Evolutionary conservation across 2,113 vertebrate species (phyloP).

Genomic region (Rallus limicola): DNA sequence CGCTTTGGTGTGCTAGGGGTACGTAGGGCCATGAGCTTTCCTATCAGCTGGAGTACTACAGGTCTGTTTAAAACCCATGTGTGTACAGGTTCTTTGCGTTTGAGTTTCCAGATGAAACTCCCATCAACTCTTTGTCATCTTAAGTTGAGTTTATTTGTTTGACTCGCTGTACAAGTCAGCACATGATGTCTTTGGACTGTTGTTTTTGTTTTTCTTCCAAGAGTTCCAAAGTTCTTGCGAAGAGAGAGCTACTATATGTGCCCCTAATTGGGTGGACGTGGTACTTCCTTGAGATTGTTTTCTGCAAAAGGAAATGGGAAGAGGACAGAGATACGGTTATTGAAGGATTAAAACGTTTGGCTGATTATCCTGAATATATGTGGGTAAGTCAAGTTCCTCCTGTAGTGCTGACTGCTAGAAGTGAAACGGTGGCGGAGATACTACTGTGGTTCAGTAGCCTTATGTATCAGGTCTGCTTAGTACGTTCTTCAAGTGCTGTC

Average conservation of each 20-base stretch:
- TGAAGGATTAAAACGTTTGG: slow-evolving; percentile 80
- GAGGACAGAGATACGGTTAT: slow-evolving; percentile 92
- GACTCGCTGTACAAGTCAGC: not conserved
- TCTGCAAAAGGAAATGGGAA: slow-evolving; percentile 98
- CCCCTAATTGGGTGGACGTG: slow-evolving; percentile 98
- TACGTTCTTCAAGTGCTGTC: not conserved
- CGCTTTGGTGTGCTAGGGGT: slow-evolving; percentile 94
- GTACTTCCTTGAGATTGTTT: slow-evolving; percentile 99
- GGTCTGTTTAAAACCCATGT: not conserved
- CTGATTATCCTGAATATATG: slow-evolving; percentile 95
- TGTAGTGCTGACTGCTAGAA: not conserved
- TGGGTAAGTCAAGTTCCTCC: slow-evolving; percentile 83
- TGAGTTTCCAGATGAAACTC: not conserved
- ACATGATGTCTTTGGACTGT: not conserved
- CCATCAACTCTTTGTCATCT: not conserved
- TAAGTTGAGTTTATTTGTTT: not conserved
- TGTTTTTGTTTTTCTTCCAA: slow-evolving; percentile 29
- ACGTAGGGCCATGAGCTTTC: slow-evolving; percentile 15
- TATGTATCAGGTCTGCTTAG: not conserved
- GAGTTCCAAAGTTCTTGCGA: slow-evolving; percentile 98
- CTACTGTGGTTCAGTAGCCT: not conserved
- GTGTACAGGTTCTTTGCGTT: not conserved
- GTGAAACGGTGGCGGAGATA: not conserved
- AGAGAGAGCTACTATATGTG: slow-evolving; percentile 93
- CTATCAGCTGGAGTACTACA: not conserved